phyloP scores from a whole-genome alignment of 2,888 invertebrate genomes.

The Nephrotoma guestfalica region DNA sequence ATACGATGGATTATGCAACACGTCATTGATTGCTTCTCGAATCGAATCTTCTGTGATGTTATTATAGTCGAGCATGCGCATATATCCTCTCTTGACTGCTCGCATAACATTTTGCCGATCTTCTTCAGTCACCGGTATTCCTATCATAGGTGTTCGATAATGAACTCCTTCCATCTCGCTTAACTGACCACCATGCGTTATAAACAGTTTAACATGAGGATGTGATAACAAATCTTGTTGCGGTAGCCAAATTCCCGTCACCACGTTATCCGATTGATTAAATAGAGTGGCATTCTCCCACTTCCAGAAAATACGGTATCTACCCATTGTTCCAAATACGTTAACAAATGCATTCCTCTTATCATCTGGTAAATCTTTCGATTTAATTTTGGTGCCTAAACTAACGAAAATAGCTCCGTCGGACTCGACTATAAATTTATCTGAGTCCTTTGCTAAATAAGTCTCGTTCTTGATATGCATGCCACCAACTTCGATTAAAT shows the following conservation, averaged over 20 bases:
- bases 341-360: slow-evolving; percentile 24
- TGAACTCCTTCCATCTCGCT: slow-evolving; percentile 39
- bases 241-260: slow-evolving; percentile 28
- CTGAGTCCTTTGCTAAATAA: slow-evolving; percentile 18
- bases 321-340: slow-evolving; percentile 15
- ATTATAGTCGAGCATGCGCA: slow-evolving; percentile 25
- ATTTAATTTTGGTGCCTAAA: slow-evolving; percentile 30
- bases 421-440: slow-evolving; percentile 27
- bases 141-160: slow-evolving; percentile 35
- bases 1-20: slow-evolving; percentile 25
- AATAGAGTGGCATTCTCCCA: slow-evolving; percentile 33
- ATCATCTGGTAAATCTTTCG: slow-evolving; percentile 25
- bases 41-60: slow-evolving; percentile 29
- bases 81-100: slow-evolving; percentile 30
- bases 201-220: slow-evolving; percentile 38
- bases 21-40: slow-evolving; percentile 25
- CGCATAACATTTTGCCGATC: slow-evolving; percentile 35
- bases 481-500: slow-evolving; percentile 28
- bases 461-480: slow-evolving; percentile 18
- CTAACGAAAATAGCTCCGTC: slow-evolving; percentile 33
- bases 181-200: slow-evolving; percentile 43
- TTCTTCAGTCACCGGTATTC: slow-evolving; percentile 37
- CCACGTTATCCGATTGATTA: slow-evolving; percentile 28
- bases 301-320: slow-evolving; percentile 34
- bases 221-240: slow-evolving; percentile 34